Evolutionary conservation across 30 jellyfish, hydroid and myxozoan species (phyloP), one percentile per base, ranked within the genome.

Genomic region (Cassiopea andromeda): DNA sequence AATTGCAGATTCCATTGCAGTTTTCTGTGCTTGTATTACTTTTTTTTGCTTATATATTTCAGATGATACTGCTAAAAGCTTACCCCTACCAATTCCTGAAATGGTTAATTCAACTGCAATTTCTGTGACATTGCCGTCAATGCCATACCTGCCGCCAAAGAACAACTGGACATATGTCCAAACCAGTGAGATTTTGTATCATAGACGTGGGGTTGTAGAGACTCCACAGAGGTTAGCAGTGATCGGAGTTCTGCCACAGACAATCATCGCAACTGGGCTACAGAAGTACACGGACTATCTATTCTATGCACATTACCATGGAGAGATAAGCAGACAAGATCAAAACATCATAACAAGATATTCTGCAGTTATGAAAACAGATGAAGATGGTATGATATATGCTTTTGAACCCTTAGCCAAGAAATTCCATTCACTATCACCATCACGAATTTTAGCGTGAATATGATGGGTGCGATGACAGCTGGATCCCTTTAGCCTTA

Each of bases 81-180:
- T 81, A 2, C 90, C 90, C 2, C 48, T 49, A 50, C 90, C 90
- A 10, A 45, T 81, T 14, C 90, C 79, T 1, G 27, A 19, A 50
- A 81, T 81, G 90, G 27, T 81, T 38, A 81, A 81, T 44, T 67
- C 90, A 1, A 81, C 90, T 38, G 90, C 81, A 7, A 81, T 81
- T 10, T 38, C 73, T 8, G 72, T 44, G 17, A 44, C 50, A 18
- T 60, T 81, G 80, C 80, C 90, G 10, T 67, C 90, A 66, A 17
- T 73, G 7, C 90, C 90, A 38, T 66, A 61, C 72, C 80, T 81
- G 14, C 81, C 90, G 9, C 90, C 90, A 44, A 16, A 54, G 18
- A 82, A 81, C 44, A 12, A 61, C 0, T 81, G 90, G 90, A 66
- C 72, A 46, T 81, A 81, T 72, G 27, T 60, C 1, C 69, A 46